Evolutionary conservation across 2,113 vertebrate genomes (phyloP).

Genomic region (Herpetotheres cachinnans): DNA sequence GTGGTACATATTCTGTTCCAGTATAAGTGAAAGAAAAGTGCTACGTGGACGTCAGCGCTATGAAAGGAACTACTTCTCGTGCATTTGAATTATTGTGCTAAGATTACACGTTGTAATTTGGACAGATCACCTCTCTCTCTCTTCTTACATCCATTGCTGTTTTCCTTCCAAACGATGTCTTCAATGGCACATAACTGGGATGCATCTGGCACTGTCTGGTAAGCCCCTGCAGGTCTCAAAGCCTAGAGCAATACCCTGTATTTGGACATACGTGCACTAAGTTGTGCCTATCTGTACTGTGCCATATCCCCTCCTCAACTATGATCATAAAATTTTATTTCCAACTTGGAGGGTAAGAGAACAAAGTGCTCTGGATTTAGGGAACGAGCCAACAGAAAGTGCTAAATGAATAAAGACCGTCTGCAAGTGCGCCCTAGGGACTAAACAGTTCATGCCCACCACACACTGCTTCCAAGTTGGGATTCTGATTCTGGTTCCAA

Average conservation of each 20-base stretch:
- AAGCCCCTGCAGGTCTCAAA: background rate
- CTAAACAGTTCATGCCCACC: background rate
- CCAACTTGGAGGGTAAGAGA: background rate
- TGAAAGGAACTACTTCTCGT: background rate
- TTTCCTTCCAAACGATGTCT: background rate
- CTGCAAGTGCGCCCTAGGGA: background rate
- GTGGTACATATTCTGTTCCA: background rate
- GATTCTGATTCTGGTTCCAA: background rate
- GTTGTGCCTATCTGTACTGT: background rate
- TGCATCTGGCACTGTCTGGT: background rate
- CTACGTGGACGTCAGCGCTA: background rate
- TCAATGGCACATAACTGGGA: background rate
- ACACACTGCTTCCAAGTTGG: background rate
- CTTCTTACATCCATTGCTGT: background rate
- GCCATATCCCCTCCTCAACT: background rate
- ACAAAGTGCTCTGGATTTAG: background rate
- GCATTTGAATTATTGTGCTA: background rate
- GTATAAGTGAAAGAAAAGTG: background rate
- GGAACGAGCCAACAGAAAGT: background rate
- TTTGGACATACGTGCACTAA: background rate
- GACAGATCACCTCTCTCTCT: background rate
- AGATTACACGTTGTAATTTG: background rate
- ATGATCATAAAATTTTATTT: background rate
- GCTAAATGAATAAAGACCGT: background rate
- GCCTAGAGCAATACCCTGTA: background rate